Evolutionary conservation across 2,888 invertebrate species (phyloP).

Genomic region (Xanthia icteritia): DNA sequence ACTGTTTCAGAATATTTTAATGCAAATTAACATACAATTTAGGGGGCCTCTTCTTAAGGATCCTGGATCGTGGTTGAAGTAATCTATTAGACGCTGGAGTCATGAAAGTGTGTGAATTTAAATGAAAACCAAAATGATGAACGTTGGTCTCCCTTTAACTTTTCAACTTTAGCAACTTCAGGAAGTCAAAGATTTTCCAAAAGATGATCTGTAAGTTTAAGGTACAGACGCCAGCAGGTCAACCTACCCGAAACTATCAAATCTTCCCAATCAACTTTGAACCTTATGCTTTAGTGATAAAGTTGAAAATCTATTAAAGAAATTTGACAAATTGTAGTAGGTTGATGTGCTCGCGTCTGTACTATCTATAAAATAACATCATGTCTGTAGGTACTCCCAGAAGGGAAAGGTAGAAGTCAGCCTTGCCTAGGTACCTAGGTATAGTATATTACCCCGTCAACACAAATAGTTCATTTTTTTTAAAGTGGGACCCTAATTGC

Average conservation of each 20-base stretch:
- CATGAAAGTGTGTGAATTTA: not conserved
- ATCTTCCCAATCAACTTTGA: no score
- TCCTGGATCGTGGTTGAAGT: constrained; percentile 11
- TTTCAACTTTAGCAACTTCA: not conserved
- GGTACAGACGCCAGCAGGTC: no score
- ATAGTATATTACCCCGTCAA: not conserved
- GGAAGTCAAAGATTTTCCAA: not conserved
- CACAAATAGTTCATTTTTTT: not conserved
- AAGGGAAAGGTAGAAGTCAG: not conserved
- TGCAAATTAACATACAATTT: no score
- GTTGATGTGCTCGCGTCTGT: no score
- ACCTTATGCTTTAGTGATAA: no score
- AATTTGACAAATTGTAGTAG: no score
- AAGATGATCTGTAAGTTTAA: no score
- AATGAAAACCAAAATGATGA: not conserved
- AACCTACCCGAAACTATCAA: no score
- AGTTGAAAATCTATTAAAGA: no score
- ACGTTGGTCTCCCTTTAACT: not conserved
- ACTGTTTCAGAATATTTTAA: no score
- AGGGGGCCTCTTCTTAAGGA: no score
- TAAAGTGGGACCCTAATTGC: not conserved
- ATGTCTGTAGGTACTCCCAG: not conserved
- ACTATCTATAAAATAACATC: not conserved
- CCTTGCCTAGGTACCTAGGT: no score
- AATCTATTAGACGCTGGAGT: not conserved